A percentile compares a stretch with the other conserved stretches of the same genome.
These are phyloP conservation scores for Yponomeuta malinellus DNA, from an alignment of 2,888 invertebrate genomes.

Conservation along the genomic window DNA sequence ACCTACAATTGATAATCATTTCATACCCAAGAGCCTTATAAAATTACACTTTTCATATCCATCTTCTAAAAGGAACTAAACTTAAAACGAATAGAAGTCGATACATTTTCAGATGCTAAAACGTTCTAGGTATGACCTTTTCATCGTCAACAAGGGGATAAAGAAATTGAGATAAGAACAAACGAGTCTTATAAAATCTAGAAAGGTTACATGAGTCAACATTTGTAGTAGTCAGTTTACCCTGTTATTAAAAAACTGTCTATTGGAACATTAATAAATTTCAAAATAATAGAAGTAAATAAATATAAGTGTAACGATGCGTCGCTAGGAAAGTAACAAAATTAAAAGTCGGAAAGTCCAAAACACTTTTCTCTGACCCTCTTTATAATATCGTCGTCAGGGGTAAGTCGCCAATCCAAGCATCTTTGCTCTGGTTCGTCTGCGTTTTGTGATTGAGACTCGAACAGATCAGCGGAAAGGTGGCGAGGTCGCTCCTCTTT, in stretches of 20 bases:
- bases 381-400: constrained; percentile 53
- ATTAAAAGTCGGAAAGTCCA: constrained; percentile 49
- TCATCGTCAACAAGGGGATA: background rate
- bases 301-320: constrained; percentile 8
- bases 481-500: constrained; percentile 27
- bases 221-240: constrained; percentile 8
- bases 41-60: constrained; percentile 8
- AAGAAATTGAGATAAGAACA: background rate
- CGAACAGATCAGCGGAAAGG: constrained; percentile 59
- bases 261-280: constrained; percentile 1
- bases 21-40: constrained; percentile 8
- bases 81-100: background rate
- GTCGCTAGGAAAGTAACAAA: constrained; percentile 21
- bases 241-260: constrained; percentile 10
- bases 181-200: constrained; percentile 1
- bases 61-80: constrained; percentile 8
- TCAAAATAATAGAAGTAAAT: background rate
- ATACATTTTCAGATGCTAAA: background rate
- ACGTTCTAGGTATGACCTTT: background rate
- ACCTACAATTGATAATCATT: background rate
- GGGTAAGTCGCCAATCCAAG: constrained; percentile 52
- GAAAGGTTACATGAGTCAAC: constrained; percentile 5
- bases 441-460: constrained; percentile 54
- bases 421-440: constrained; percentile 39
- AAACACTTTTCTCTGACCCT: constrained; percentile 55